Conservation (phyloP, 2,113 vertebrate genomes). For the Podarcis muralis region DNA sequence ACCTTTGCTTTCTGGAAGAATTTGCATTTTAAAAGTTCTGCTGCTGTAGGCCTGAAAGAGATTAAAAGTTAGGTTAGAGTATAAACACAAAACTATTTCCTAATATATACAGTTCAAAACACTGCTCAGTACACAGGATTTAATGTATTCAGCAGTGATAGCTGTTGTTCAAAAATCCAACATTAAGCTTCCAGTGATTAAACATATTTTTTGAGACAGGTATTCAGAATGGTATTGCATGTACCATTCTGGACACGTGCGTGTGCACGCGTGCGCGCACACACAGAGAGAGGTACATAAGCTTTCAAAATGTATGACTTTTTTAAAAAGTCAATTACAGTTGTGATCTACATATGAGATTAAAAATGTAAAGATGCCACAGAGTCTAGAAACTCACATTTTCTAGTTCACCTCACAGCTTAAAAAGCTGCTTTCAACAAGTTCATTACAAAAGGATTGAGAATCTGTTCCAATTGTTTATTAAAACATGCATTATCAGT, state of each 20-base stretch:
- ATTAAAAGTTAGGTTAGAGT: slow-evolving; percentile 79
- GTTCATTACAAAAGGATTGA: background rate
- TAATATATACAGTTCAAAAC: slow-evolving; percentile 67
- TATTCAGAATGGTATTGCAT: background rate
- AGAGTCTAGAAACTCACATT: background rate
- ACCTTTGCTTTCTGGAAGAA: slow-evolving; percentile 90
- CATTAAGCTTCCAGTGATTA: slow-evolving; percentile 41
- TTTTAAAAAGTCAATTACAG: background rate
- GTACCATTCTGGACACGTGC: no score
- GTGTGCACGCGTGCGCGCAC: accelerated
- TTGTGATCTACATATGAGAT: background rate
- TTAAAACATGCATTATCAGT: background rate
- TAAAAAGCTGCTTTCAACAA: background rate
- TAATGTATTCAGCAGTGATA: slow-evolving; percentile 48
- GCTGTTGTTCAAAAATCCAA: slow-evolving; percentile 42
- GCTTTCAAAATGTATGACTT: no score
- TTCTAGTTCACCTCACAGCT: background rate
- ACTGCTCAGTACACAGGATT: slow-evolving; percentile 40
- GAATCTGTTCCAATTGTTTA: background rate
- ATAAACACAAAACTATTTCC: slow-evolving; percentile 72
- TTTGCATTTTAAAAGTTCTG: slow-evolving; percentile 89
- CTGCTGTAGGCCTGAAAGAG: slow-evolving; percentile 85
- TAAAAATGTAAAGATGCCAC: background rate
- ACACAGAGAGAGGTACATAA: no score
- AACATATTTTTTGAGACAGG: slow-evolving; percentile 32